A percentile compares a stretch with the other conserved stretches of the same genome.
These are phyloP conservation scores for Eupithecia pulchellata DNA, from an alignment of 2,888 invertebrate species.

Conservation along the genomic window DNA sequence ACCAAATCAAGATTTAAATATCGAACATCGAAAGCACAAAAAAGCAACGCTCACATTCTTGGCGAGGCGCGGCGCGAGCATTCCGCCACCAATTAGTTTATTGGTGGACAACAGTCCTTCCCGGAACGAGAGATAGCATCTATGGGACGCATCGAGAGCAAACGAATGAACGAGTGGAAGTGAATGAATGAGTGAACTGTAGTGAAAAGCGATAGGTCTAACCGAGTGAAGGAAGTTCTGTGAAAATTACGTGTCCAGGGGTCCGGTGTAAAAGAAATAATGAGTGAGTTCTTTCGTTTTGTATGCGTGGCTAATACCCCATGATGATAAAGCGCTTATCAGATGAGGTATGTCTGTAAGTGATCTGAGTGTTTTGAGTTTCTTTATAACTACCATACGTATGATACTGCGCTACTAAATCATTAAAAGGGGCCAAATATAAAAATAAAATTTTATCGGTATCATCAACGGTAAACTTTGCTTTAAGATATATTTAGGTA, in stretches of 20 bases:
- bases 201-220: neutral
- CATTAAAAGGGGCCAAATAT: neutral
- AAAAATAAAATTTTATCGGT: neutral
- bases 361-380: too few species aligned
- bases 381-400: neutral
- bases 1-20: slow-evolving; percentile 35
- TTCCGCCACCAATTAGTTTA: slow-evolving; percentile 82
- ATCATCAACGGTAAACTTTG: neutral
- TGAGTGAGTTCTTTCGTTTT: too few species aligned
- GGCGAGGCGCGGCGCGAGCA: slow-evolving; percentile 64
- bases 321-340: too few species aligned
- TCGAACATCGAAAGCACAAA: slow-evolving; percentile 38
- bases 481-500: neutral
- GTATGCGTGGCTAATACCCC: too few species aligned
- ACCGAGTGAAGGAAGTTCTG: neutral
- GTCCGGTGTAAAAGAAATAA: too few species aligned
- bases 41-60: slow-evolving; percentile 38
- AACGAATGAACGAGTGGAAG: slow-evolving; percentile 22
- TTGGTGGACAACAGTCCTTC: slow-evolving; percentile 83
- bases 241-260: too few species aligned
- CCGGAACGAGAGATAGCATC: slow-evolving; percentile 78
- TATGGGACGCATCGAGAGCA: slow-evolving; percentile 25
- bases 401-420: neutral
- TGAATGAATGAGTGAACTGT: slow-evolving; percentile 10
- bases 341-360: too few species aligned